phyloP scores from a whole-genome alignment of 2,888 invertebrate genomes.

The Amiota minor region DNA sequence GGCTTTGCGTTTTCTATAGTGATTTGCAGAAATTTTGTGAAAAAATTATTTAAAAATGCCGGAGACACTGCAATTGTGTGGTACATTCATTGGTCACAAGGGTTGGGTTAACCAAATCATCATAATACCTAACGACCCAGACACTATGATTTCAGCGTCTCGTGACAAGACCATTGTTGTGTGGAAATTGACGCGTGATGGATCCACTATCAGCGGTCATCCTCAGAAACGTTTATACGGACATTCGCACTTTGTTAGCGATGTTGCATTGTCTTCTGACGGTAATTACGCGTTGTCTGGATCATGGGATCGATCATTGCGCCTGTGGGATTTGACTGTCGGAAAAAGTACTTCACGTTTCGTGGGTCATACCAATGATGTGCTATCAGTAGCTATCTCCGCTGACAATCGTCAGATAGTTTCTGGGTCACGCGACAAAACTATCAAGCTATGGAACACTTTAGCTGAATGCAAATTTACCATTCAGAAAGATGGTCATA shows the following conservation, averaged over 20 bases:
- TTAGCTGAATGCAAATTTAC: too few species aligned
- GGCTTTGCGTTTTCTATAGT: too few species aligned
- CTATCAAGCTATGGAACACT: too few species aligned
- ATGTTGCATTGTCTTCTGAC: slow-evolving; percentile 97
- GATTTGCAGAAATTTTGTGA: too few species aligned
- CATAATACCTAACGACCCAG: slow-evolving; percentile 97
- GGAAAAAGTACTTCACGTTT: slow-evolving; percentile 96
- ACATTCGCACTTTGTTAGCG: slow-evolving; percentile 98
- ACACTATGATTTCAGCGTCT: slow-evolving; percentile 96
- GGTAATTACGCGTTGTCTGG: slow-evolving; percentile 99
- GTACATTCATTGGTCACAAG: slow-evolving; percentile 95
- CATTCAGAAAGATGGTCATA: too few species aligned
- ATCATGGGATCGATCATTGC: slow-evolving; percentile 98
- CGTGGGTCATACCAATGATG: slow-evolving; percentile 97
- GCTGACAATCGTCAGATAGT: too few species aligned
- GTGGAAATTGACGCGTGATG: slow-evolving; percentile 96
- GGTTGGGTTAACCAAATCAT: slow-evolving; percentile 99
- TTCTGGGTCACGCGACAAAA: too few species aligned
- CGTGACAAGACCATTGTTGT: slow-evolving; percentile 92
- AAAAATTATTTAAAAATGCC: too few species aligned
- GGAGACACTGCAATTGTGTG: slow-evolving; percentile 92
- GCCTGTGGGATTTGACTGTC: slow-evolving; percentile 97
- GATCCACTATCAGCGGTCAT: slow-evolving; percentile 93
- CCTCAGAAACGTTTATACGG: slow-evolving; percentile 95
- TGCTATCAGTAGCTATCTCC: too few species aligned